Evolutionary conservation across 2,797 vertebrate genomes (phyloP).

Genomic region (Gymnothorax reevesii): DNA sequence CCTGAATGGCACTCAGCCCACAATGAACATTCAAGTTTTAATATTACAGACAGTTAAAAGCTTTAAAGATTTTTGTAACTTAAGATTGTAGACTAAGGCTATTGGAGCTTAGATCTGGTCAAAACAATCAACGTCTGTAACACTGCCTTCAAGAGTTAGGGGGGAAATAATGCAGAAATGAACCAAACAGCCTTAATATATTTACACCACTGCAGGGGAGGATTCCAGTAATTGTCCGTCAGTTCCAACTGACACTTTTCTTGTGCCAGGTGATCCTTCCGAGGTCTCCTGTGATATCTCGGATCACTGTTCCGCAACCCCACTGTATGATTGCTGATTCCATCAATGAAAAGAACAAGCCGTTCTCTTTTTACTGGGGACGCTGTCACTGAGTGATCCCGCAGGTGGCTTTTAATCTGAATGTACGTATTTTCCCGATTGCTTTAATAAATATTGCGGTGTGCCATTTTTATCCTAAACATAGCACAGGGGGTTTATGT

Average conservation of each 20-base stretch:
- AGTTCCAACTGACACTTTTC: not conserved
- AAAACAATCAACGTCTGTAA: too few species aligned
- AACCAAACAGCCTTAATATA: too few species aligned
- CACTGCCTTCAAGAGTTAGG: too few species aligned
- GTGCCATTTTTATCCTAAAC: not conserved
- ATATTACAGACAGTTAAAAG: too few species aligned
- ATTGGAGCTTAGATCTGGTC: too few species aligned
- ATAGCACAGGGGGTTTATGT: not conserved
- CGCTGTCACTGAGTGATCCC: not conserved
- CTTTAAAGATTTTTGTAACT: too few species aligned
- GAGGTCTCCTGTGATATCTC: not conserved
- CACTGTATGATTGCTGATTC: not conserved
- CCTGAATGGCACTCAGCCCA: too few species aligned
- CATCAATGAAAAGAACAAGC: not conserved
- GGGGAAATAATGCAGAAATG: too few species aligned
- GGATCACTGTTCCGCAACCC: not conserved
- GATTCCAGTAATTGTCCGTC: not conserved
- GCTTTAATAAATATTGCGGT: conserved; percentile 4
- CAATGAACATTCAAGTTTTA: too few species aligned
- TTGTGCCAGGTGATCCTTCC: not conserved
- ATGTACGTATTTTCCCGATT: not conserved
- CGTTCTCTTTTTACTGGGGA: not conserved
- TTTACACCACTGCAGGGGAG: not conserved
- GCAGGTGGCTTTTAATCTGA: not conserved
- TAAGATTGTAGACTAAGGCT: too few species aligned